Conservation (phyloP, 92 coral and sea anemone species). For the Scolanthus callimorphus region DNA sequence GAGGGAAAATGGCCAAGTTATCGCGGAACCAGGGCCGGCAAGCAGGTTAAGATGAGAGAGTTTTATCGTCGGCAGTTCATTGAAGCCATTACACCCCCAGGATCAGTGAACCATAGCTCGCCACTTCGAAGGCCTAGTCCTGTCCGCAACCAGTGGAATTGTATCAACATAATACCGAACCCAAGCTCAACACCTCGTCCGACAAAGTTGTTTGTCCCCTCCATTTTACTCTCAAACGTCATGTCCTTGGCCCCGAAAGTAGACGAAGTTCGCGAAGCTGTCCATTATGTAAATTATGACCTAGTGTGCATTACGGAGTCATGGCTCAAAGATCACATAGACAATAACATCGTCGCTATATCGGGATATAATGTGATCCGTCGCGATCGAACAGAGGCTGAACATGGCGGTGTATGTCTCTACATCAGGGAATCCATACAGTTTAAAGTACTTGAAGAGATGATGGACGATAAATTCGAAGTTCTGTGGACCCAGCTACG, state of each 20-base stretch:
- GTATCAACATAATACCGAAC: neutral
- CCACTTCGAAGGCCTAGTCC: neutral
- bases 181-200: conserved; percentile 13
- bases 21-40: conserved; percentile 55
- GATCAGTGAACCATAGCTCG: conserved; percentile 4
- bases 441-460: conserved; percentile 11
- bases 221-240: conserved; percentile 41
- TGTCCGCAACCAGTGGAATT: neutral
- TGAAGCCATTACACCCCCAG: conserved; percentile 17
- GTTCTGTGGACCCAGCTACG: conserved; percentile 47
- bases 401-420: conserved; percentile 59
- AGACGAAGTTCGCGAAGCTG: conserved; percentile 49
- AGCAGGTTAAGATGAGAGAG: conserved; percentile 35
- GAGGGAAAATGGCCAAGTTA: conserved; percentile 24
- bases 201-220: conserved; percentile 40
- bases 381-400: conserved; percentile 29
- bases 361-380: conserved; percentile 55
- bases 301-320: conserved; percentile 48
- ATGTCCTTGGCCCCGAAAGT: conserved; percentile 62
- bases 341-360: conserved; percentile 40
- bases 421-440: conserved; percentile 13
- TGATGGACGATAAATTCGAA: conserved; percentile 18
- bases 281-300: conserved; percentile 47
- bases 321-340: conserved; percentile 61
- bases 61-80: conserved; percentile 14